phyloP scores from a whole-genome alignment of 2,113 vertebrate genomes.

The Aegithalos caudatus region DNA sequence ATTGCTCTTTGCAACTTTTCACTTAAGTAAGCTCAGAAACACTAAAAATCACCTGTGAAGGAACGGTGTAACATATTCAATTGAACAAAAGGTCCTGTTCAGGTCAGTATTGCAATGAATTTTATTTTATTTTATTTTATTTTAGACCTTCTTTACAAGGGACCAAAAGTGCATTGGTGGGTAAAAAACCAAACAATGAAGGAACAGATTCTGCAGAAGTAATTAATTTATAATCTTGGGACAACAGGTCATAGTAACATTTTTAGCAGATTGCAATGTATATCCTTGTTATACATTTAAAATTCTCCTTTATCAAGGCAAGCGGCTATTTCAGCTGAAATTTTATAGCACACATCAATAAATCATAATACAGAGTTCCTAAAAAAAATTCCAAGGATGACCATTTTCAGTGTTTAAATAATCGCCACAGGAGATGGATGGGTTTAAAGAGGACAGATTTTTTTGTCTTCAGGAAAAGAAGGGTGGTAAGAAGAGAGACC shows the following conservation, averaged over 20 bases:
- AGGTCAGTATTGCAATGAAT: background rate
- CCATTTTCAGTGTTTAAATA: background rate
- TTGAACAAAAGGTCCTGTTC: background rate
- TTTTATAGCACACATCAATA: background rate
- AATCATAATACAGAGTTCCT: background rate
- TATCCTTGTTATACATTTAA: background rate
- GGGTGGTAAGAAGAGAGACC: background rate
- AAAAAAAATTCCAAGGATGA: background rate
- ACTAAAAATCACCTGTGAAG: background rate
- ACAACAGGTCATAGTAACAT: background rate
- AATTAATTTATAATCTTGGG: background rate
- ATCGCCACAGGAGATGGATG: background rate
- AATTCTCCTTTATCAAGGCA: background rate
- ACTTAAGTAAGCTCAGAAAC: background rate
- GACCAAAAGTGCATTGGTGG: background rate
- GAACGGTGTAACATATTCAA: background rate
- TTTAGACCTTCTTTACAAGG: background rate
- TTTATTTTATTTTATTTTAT: background rate
- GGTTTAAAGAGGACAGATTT: background rate
- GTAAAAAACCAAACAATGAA: background rate
- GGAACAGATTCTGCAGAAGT: background rate
- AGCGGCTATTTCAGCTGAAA: background rate
- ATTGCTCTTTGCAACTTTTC: background rate
- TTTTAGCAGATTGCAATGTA: background rate
- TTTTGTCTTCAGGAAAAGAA: background rate